Conservation (phyloP, 2,888 invertebrate genomes). For the Hololepta plana region DNA sequence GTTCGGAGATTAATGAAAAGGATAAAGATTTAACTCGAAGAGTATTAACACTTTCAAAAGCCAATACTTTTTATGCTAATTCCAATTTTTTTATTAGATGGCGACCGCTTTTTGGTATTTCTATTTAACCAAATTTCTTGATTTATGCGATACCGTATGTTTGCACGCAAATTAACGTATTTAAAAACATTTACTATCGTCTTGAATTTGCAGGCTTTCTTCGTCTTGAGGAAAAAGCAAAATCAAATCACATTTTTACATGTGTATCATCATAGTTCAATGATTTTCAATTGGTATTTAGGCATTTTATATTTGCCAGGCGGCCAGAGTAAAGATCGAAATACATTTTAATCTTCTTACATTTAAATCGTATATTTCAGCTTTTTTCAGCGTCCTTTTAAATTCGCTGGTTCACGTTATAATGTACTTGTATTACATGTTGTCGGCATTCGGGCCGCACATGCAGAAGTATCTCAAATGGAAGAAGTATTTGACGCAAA, state of each 20-base stretch:
- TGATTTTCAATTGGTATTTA: conserved; percentile 74
- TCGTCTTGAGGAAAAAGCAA: conserved; percentile 77
- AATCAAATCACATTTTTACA: conserved; percentile 79
- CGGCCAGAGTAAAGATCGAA: conserved; percentile 38
- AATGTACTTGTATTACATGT: conserved; percentile 79
- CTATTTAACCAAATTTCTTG: conserved; percentile 85
- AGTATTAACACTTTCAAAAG: background rate
- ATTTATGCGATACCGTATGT: conserved; percentile 76
- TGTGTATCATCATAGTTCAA: conserved; percentile 83
- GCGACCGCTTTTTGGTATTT: conserved; percentile 84
- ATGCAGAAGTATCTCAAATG: conserved; percentile 77
- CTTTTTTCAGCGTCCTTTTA: conserved; percentile 65
- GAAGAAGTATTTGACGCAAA: conserved; percentile 77
- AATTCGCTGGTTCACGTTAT: conserved; percentile 83
- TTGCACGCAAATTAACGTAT: conserved; percentile 2
- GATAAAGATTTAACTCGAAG: too few species aligned
- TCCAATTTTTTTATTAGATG: conserved; percentile 40
- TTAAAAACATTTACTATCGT: conserved; percentile 3
- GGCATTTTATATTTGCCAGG: conserved; percentile 37
- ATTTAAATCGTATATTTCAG: conserved; percentile 26
- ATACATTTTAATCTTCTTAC: background rate
- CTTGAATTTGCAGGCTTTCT: conserved; percentile 41
- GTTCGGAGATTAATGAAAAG: conserved; percentile 47
- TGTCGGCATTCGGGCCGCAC: conserved; percentile 68
- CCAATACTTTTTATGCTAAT: background rate